A percentile compares a stretch with the other conserved stretches of the same genome.
These are phyloP conservation scores for Oreonectes daqikongensis DNA, from an alignment of 2,797 vertebrate species.

Conservation along the genomic window DNA sequence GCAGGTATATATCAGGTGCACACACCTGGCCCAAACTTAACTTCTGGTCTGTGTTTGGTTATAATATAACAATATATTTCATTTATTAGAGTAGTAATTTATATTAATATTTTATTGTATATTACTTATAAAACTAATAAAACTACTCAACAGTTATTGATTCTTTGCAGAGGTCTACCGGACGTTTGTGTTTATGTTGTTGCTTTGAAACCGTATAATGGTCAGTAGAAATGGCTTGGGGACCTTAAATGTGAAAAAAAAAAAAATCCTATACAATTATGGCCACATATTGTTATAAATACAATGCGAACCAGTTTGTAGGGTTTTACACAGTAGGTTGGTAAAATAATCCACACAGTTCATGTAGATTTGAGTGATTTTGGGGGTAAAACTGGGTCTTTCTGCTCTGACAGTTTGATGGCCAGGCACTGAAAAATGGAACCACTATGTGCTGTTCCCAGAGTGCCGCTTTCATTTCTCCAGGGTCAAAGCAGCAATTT, in stretches of 20 bases:
- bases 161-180: too few species aligned
- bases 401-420: conserved; percentile 51
- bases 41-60: too few species aligned
- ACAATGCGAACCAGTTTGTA: not conserved
- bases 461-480: conserved; percentile 55
- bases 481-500: conserved; percentile 59
- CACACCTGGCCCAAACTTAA: too few species aligned
- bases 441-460: conserved; percentile 45
- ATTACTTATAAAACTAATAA: too few species aligned
- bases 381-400: conserved; percentile 32
- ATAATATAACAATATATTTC: too few species aligned
- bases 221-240: not conserved
- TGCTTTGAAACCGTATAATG: too few species aligned
- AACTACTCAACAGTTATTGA: too few species aligned
- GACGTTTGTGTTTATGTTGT: too few species aligned
- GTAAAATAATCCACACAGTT: conserved; percentile 6
- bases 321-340: not conserved
- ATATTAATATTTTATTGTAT: too few species aligned
- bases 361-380: conserved; percentile 35
- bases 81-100: too few species aligned
- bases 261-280: too few species aligned
- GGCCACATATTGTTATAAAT: not conserved
- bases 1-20: too few species aligned
- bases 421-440: conserved; percentile 55
- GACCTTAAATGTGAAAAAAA: not conserved